These are phyloP conservation scores for Pseudachorutes palmiensis DNA, from an alignment of 1,140 invertebrate genomes.

Conservation along the genomic window DNA sequence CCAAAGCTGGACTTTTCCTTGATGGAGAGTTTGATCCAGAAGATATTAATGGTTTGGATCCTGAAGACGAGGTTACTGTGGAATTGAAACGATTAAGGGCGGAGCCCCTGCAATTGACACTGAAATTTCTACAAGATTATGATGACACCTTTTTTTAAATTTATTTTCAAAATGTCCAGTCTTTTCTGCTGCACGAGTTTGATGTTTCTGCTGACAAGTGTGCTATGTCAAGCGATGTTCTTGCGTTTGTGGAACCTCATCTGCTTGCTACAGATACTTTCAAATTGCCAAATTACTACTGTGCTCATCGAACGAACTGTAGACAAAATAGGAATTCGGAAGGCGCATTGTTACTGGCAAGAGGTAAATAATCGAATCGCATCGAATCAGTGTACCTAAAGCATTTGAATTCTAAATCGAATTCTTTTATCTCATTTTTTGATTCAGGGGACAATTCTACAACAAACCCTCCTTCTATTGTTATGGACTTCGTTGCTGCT, in stretches of 20 bases:
- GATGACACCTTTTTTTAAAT: not conserved
- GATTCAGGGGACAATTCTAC: no score
- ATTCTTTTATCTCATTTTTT: no score
- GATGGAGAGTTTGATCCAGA: constrained; percentile 11
- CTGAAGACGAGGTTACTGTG: not conserved
- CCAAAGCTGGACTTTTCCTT: not conserved
- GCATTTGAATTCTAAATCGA: no score
- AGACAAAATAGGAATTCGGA: not conserved
- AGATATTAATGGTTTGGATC: no score
- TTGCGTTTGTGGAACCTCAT: not conserved
- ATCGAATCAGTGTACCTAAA: no score
- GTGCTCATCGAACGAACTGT: not conserved
- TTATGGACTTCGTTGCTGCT: not conserved
- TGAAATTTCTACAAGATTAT: not conserved
- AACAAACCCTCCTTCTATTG: not conserved
- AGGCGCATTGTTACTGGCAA: not conserved
- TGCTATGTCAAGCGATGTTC: not conserved
- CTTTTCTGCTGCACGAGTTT: not conserved
- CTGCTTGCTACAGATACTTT: not conserved
- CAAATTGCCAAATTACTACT: not conserved
- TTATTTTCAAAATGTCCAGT: not conserved
- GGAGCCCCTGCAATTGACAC: not conserved
- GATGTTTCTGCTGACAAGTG: not conserved
- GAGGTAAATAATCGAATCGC: not conserved
- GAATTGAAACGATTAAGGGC: not conserved